phyloP scores from a whole-genome alignment of 2,888 invertebrate genomes.

The Cryptus viduatorius region DNA sequence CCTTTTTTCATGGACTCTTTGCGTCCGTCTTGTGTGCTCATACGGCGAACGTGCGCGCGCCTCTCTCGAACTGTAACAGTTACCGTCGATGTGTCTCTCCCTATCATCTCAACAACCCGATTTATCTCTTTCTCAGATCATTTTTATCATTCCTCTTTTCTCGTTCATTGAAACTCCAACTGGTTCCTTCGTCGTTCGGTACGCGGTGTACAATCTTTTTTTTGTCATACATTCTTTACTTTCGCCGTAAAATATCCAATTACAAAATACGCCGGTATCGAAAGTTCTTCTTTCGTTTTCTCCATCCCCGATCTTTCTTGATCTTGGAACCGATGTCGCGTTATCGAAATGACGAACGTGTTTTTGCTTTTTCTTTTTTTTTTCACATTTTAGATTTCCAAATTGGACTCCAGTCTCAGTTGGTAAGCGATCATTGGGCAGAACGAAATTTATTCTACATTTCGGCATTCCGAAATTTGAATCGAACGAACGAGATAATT shows the following conservation, averaged over 20 bases:
- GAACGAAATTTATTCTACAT: slow-evolving; percentile 11
- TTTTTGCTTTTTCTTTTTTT: background rate
- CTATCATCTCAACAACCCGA: background rate
- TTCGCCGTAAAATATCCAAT: slow-evolving; percentile 61
- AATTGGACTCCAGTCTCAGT: background rate
- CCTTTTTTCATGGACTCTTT: slow-evolving; percentile 2
- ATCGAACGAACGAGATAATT: slow-evolving; percentile 12
- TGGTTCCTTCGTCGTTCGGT: slow-evolving; percentile 31
- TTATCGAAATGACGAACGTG: background rate
- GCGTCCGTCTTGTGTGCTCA: background rate
- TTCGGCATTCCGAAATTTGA: background rate
- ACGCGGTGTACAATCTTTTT: background rate
- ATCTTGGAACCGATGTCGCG: slow-evolving; percentile 22
- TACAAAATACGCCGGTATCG: slow-evolving; percentile 40
- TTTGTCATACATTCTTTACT: slow-evolving; percentile 47
- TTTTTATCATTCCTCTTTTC: background rate
- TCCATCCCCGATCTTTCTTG: background rate
- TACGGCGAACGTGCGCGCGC: background rate
- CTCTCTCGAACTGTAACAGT: slow-evolving; percentile 42
- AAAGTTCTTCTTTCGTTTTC: slow-evolving; percentile 30
- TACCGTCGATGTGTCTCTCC: background rate
- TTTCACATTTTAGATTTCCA: background rate
- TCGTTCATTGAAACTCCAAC: slow-evolving; percentile 43
- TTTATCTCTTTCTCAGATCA: slow-evolving; percentile 6
- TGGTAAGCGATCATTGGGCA: background rate